A percentile compares a stretch with the other conserved stretches of the same genome.
phyloP scores from a whole-genome alignment of 2,113 vertebrate species.

The zebrafish (Danio rerio) region DNA sequence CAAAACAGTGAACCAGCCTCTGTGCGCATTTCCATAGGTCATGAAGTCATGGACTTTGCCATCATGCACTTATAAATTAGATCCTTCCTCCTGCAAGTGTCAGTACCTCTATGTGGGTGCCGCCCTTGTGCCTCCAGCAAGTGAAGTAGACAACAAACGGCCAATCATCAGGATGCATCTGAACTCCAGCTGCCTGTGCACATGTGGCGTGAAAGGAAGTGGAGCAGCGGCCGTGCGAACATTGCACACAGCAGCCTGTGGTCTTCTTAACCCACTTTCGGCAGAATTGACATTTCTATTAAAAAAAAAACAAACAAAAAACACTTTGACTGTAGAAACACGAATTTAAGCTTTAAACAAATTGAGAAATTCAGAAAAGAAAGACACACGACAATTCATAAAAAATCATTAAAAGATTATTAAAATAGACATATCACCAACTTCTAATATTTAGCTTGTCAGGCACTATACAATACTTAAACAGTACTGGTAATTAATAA shows the following conservation, averaged over 20 bases:
- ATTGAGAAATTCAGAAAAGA: not conserved
- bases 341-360: no score
- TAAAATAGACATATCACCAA: not conserved
- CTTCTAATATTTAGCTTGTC: not conserved
- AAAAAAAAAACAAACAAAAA: not conserved
- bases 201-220: constrained; percentile 96
- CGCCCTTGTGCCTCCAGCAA: constrained; percentile 89
- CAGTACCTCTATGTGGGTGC: constrained; percentile 84
- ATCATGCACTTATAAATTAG: not conserved
- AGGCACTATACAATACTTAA: not conserved
- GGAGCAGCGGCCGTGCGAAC: constrained; percentile 96
- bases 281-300: constrained; percentile 94
- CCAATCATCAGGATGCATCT: constrained; percentile 98
- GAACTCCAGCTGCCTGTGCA: constrained; percentile 92
- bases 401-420: not conserved
- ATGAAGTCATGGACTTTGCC: not conserved
- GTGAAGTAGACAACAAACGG: constrained; percentile 96
- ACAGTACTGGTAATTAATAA: not conserved
- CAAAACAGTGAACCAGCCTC: not conserved
- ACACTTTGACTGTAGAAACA: not conserved
- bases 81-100: not conserved
- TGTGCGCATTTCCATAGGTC: not conserved
- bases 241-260: constrained; percentile 93
- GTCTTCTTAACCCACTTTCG: constrained; percentile 90
- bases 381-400: not conserved